Evolutionary conservation across 2,888 invertebrate genomes (phyloP), one percentile per base, ranked within the genome.

Genomic region (Cephus spinipes): DNA sequence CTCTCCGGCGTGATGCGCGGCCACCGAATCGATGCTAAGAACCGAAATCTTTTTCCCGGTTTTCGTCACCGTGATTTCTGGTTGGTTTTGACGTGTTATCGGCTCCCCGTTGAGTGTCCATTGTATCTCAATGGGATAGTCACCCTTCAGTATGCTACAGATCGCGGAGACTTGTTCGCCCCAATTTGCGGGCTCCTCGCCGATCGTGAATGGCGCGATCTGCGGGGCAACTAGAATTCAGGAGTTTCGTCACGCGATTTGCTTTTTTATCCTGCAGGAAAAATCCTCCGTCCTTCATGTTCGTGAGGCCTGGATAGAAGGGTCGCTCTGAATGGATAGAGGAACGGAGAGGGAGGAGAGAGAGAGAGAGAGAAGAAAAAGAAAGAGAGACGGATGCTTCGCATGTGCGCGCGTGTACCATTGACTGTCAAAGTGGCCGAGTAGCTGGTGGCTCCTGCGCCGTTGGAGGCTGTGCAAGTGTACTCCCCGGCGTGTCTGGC

Each of bases 101-200:
- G 82, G 83, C 73, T 85, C 85, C 36, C 88, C 86, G 80, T 90
- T 89, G 23, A 93, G 92, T 74, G 93, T 93, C 96, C 96, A 96
- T 79, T 93, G 93, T 80, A 96, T 94, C 85, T 94, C 94, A 76
- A 97, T 93, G 1, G 97, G 97, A 83, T 95, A 94, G 91, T 97
- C 97, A 77, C 97, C 96, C 90, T 96, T 96, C 86, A 94, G 94
- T 76, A 96, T 93, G 77, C 95, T 95, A 92, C 96, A 96, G 79
- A 94, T 93, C 78, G 95, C 93, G 23, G 95, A 95, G 33, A 95
- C 94, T 92, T 95, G 94, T 86, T 96, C 96, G 77, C 96, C 95
- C 89, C 95, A 95, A 89, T 96, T 96, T n/a, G 95, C 94, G 77
- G 95, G 94, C 85, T 94, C 94, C 76, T 94, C 94, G 81, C 94